Evolutionary conservation across 2,888 invertebrate species (phyloP).

Genomic region (Ophioninae sp.): DNA sequence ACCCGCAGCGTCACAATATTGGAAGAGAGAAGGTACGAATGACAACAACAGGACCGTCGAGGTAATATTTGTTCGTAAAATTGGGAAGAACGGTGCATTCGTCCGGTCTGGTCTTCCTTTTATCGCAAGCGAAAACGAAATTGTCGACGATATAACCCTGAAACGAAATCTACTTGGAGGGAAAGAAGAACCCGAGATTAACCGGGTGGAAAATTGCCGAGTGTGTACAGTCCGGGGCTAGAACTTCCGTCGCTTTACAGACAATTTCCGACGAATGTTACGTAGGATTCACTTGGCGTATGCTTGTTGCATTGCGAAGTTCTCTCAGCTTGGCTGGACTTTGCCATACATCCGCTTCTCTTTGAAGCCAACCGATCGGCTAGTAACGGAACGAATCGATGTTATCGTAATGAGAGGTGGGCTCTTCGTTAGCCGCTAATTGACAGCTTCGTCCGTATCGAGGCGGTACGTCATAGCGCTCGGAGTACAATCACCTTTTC

Average conservation of each 20-base stretch:
- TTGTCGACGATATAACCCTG: not conserved
- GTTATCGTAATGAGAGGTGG: not conserved
- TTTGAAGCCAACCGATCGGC: not conserved
- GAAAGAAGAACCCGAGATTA: not conserved
- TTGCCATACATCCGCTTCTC: not conserved
- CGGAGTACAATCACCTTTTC: not conserved
- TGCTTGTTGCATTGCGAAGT: not conserved
- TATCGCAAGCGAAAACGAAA: not conserved
- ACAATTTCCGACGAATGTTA: not conserved
- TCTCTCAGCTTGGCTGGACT: not conserved
- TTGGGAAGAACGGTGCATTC: not conserved
- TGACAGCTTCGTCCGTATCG: conserved; percentile 2
- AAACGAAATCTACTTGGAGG: not conserved
- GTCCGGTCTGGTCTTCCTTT: not conserved
- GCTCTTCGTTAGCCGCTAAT: conserved; percentile 1
- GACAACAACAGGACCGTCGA: not conserved
- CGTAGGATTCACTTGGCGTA: not conserved
- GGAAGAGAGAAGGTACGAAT: not conserved
- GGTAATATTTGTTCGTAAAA: not conserved
- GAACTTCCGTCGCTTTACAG: not conserved
- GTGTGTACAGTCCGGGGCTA: not conserved
- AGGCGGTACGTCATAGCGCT: not conserved
- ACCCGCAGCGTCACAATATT: not conserved
- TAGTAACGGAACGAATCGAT: not conserved
- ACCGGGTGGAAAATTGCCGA: no score